Percentiles rank a stretch among this genome's conserved stretches.
phyloP scores from a whole-genome alignment of 2,113 vertebrate species.

The Xenopus tropicalis region UCB_Xtro_10.0 CM004445.2:139681001-139681500 shows the following conservation, averaged over 20 bases:
- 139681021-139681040: not conserved
- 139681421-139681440: not conserved
- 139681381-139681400: no score
- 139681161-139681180: no score
- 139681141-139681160: no score
- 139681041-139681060: not conserved
- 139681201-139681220: not conserved
- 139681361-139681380: no score
- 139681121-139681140: no score
- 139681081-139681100: not conserved
- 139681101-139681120: not conserved
- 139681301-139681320: not conserved
- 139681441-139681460: not conserved
- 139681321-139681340: no score
- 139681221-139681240: not conserved
- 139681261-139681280: not conserved
- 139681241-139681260: not conserved
- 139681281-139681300: not conserved
- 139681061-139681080: not conserved
- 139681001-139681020: no score
- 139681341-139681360: no score
- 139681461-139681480: not conserved
- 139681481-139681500: not conserved
- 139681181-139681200: no score
- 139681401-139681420: not conserved